Evolutionary conservation across 1,140 invertebrate species (phyloP).

Genomic region (Saccostrea cuccullata): DNA sequence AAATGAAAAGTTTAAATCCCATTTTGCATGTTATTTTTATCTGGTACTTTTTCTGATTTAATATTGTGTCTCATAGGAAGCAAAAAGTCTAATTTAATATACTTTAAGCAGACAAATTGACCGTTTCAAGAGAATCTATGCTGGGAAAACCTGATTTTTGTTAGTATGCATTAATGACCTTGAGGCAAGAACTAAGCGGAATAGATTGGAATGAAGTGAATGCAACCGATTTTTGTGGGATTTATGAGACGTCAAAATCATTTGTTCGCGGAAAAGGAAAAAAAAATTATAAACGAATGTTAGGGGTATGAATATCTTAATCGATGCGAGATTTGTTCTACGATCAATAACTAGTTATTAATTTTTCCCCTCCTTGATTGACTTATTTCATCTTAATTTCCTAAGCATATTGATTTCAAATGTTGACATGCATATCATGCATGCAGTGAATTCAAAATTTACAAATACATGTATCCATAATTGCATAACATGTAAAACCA

Average conservation of each 20-base stretch:
- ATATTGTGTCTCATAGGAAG: too few species aligned
- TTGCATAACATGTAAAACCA: too few species aligned
- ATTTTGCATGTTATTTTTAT: too few species aligned
- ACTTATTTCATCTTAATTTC: neutral
- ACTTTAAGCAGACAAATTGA: neutral
- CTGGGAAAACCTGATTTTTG: neutral
- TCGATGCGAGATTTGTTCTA: neutral
- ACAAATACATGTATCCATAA: too few species aligned
- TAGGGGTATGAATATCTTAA: neutral
- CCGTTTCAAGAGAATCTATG: neutral
- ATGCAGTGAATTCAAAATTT: too few species aligned
- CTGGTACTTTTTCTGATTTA: too few species aligned
- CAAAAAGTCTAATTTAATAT: too few species aligned
- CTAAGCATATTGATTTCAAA: neutral
- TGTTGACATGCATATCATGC: too few species aligned
- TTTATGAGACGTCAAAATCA: slow-evolving; percentile 2
- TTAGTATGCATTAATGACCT: neutral
- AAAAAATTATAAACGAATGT: neutral
- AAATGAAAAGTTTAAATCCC: too few species aligned
- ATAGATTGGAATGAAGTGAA: neutral
- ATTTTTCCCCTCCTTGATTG: neutral
- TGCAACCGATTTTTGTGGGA: neutral
- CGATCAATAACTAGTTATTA: neutral
- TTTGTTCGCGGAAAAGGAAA: neutral
- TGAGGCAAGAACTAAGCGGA: neutral